Evolutionary conservation across 1,140 invertebrate genomes (phyloP).

Genomic region (Microplitis mediator): DNA sequence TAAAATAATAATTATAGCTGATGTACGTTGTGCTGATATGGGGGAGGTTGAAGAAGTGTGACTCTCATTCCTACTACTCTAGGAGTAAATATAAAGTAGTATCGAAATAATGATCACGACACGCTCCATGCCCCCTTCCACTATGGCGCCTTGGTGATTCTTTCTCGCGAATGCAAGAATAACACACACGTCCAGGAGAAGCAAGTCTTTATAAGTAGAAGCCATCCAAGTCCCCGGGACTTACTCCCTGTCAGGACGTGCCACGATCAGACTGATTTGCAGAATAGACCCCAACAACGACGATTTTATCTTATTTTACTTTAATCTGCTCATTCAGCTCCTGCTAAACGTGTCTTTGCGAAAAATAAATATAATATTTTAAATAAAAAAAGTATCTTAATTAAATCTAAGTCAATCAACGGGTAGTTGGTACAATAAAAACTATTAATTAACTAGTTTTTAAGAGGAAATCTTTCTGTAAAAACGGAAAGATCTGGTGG

Average conservation of each 20-base stretch:
- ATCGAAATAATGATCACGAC: slow-evolving; percentile 27
- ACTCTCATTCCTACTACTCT: background rate
- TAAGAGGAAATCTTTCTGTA: too few relatives aligned
- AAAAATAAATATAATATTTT: too few relatives aligned
- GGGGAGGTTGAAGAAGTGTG: background rate
- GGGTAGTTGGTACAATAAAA: too few relatives aligned
- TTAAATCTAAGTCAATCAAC: too few relatives aligned
- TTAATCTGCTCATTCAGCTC: background rate
- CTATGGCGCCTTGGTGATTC: slow-evolving; percentile 22
- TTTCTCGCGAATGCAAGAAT: slow-evolving; percentile 25
- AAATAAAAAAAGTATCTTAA: too few relatives aligned
- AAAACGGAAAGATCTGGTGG: background rate
- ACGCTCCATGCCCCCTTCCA: slow-evolving; percentile 18
- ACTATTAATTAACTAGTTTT: too few relatives aligned
- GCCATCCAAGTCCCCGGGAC: slow-evolving; percentile 60
- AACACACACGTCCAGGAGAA: slow-evolving; percentile 28
- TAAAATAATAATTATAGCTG: background rate
- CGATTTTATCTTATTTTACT: background rate
- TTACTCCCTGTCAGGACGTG: slow-evolving; percentile 61
- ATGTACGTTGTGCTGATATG: background rate
- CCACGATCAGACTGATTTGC: slow-evolving; percentile 56
- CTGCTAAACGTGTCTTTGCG: too few relatives aligned
- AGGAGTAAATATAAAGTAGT: background rate
- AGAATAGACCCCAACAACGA: slow-evolving; percentile 17
- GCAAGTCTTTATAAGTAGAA: slow-evolving; percentile 62